Percentiles rank a stretch among this genome's conserved stretches.
Conservation (phyloP, 2,888 invertebrate genomes). For the Schizotus pectinicornis region DNA sequence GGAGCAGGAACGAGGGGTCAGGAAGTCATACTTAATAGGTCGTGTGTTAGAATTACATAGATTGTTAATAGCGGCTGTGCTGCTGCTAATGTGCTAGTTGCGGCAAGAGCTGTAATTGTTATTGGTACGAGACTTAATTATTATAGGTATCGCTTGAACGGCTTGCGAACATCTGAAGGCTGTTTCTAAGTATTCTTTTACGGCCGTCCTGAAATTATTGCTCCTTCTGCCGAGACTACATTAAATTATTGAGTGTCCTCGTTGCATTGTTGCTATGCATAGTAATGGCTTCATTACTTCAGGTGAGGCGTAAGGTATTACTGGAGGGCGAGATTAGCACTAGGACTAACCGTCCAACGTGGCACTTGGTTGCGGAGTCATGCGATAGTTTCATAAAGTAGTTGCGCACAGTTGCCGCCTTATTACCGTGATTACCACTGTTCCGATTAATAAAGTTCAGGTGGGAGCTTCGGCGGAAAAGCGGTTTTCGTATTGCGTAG, state of each 20-base stretch:
- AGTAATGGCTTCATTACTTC: constrained; percentile 23
- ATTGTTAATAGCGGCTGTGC: constrained; percentile 26
- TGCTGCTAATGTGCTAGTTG: constrained; percentile 4
- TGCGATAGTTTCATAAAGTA: no score
- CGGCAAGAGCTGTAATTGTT: background rate
- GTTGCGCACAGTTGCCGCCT: no score
- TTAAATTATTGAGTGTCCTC: constrained; percentile 11
- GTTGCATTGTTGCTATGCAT: constrained; percentile 13
- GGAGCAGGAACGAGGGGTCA: constrained; percentile 26
- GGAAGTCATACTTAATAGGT: constrained; percentile 36
- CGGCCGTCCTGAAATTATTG: no score
- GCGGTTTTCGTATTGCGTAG: background rate
- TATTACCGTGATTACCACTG: no score
- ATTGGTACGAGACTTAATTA: background rate
- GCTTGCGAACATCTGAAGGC: background rate
- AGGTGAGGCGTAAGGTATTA: constrained; percentile 16
- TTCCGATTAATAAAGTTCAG: background rate
- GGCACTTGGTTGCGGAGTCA: no score
- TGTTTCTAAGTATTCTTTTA: no score
- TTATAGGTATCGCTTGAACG: background rate
- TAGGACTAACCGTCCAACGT: no score
- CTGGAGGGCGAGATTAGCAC: constrained; percentile 1
- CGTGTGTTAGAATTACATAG: constrained; percentile 31
- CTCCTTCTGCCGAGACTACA: no score
- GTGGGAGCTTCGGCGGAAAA: constrained; percentile 2